A percentile compares a stretch with the other conserved stretches of the same genome.
Conservation (phyloP, 2,113 vertebrate genomes). For the Rhinoderma darwinii region DNA sequence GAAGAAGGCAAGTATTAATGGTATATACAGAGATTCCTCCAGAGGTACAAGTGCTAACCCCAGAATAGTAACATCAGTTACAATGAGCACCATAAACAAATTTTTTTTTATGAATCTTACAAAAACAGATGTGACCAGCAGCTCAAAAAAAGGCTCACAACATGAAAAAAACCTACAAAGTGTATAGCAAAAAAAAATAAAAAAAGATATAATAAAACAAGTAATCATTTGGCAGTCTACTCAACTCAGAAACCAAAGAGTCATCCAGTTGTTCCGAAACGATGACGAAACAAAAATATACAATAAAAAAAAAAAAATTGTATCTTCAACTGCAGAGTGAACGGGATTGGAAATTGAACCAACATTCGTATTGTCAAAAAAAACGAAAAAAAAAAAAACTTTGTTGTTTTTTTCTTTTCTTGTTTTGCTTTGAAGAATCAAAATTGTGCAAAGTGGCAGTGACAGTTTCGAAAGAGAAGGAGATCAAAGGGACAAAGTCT, state of each 20-base stretch:
- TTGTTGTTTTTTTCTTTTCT: constrained; percentile 69
- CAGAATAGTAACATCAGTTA: constrained; percentile 85
- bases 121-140: constrained; percentile 73
- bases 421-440: constrained; percentile 75
- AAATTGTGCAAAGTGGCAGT: constrained; percentile 86
- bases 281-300: constrained; percentile 61
- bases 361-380: constrained; percentile 99
- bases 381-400: constrained; percentile 65
- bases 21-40: constrained; percentile 95
- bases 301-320: constrained; percentile 52
- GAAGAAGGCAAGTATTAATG: constrained; percentile 90
- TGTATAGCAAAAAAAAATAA: constrained; percentile 30
- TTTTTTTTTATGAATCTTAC: constrained; percentile 73
- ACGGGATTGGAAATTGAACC: constrained; percentile 92
- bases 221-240: constrained; percentile 68
- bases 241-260: constrained; percentile 63
- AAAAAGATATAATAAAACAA: constrained; percentile 57
- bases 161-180: constrained; percentile 64
- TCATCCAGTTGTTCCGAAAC: constrained; percentile 61
- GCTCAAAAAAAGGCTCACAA: constrained; percentile 70
- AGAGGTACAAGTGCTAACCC: constrained; percentile 77
- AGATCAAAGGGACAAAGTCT: constrained; percentile 70
- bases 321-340: constrained; percentile 71
- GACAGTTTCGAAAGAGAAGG: constrained; percentile 73
- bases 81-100: constrained; percentile 90